A percentile compares a stretch with the other conserved stretches of the same genome.
Conservation (phyloP, 2,113 vertebrate species). For the Accipiter virgatus region DNA sequence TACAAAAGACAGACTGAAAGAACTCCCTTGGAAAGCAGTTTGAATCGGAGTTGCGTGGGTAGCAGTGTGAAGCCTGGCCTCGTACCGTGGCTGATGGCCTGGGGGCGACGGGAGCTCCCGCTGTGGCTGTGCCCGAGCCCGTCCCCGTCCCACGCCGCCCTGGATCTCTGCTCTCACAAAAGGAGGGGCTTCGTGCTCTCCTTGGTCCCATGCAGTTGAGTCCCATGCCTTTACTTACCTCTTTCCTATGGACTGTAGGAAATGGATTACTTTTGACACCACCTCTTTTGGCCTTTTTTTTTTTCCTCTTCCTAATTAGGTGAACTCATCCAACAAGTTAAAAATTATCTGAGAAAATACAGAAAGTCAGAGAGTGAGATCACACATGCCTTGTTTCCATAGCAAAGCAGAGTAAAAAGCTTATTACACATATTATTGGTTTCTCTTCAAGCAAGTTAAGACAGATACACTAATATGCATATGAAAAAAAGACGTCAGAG, state of each 20-base stretch:
- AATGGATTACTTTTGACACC: not conserved
- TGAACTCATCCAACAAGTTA: constrained; percentile 32
- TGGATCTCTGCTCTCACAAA: fast-evolving
- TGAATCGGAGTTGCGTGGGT: fast-evolving
- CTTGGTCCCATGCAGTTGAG: fast-evolving
- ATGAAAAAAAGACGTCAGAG: constrained; percentile 22
- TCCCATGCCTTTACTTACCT: not conserved
- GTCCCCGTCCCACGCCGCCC: fast-evolving
- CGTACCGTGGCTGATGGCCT: fast-evolving
- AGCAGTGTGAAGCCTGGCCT: not conserved
- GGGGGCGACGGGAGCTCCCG: not conserved
- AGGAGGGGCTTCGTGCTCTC: not conserved
- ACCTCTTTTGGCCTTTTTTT: not conserved
- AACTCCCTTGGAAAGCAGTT: not conserved
- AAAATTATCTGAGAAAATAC: constrained; percentile 48
- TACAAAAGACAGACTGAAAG: not conserved
- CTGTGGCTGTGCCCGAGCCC: fast-evolving
- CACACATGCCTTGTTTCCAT: constrained; percentile 59
- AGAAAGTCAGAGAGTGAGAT: constrained; percentile 34
- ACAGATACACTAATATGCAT: constrained; percentile 48
- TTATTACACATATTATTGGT: constrained; percentile 22
- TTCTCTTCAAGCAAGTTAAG: constrained; percentile 50
- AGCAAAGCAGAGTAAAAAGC: constrained; percentile 54
- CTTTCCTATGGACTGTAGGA: not conserved
- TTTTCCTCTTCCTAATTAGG: not conserved